phyloP scores from a whole-genome alignment of 2,888 invertebrate genomes.

The Troglohyphantes excavatus region DNA sequence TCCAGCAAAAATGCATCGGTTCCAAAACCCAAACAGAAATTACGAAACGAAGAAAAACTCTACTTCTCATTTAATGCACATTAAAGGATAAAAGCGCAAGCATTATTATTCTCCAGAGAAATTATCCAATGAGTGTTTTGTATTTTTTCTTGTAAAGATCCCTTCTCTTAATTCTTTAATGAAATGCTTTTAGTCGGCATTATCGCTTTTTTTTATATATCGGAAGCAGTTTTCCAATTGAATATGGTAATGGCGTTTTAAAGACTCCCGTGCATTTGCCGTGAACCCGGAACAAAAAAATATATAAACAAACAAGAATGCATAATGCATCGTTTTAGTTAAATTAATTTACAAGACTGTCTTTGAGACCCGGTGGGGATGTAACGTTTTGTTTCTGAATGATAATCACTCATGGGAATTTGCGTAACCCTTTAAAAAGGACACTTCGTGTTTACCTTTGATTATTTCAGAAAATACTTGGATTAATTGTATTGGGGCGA shows the following conservation, averaged over 20 bases:
- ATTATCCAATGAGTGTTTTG: not conserved
- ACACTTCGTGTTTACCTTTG: not conserved
- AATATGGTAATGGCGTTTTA: slow-evolving; percentile 43
- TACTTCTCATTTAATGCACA: slow-evolving; percentile 19
- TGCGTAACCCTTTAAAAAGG: too few relatives aligned
- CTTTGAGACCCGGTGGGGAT: slow-evolving; percentile 14
- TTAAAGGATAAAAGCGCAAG: slow-evolving; percentile 14
- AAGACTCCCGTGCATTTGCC: not conserved
- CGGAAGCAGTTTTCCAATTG: not conserved
- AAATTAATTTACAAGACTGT: slow-evolving; percentile 36
- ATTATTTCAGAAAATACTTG: too few relatives aligned
- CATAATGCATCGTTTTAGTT: not conserved
- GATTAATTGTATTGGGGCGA: too few relatives aligned
- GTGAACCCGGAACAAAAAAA: not conserved
- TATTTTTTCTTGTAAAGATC: slow-evolving; percentile 13
- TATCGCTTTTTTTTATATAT: slow-evolving; percentile 29
- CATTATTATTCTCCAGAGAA: slow-evolving; percentile 23
- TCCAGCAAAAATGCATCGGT: not conserved
- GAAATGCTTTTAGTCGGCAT: slow-evolving; percentile 35
- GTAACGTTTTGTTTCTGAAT: not conserved
- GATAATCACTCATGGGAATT: slow-evolving; percentile 24
- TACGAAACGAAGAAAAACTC: not conserved
- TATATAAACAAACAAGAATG: not conserved
- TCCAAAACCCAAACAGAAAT: not conserved
- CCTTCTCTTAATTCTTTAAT: slow-evolving; percentile 37